These are phyloP conservation scores for Philaenus spumarius DNA, from an alignment of 1,140 invertebrate species.

Conservation along the genomic window DNA sequence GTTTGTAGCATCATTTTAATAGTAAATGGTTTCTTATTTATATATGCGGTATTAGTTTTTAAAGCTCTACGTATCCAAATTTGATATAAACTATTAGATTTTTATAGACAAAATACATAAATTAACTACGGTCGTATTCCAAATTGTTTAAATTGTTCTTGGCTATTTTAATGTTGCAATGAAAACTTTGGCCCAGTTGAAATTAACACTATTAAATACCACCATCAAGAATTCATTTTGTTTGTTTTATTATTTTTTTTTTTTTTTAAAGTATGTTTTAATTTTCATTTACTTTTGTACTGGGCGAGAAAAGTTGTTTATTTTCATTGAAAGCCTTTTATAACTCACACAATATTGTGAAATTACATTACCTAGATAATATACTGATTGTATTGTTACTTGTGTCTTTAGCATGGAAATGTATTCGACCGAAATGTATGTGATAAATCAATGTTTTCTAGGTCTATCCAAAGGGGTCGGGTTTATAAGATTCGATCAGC, in stretches of 20 bases:
- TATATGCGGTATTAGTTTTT: no score
- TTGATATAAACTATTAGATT: no score
- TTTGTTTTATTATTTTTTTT: constrained; percentile 3
- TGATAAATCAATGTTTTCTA: constrained; percentile 14
- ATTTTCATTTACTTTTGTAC: constrained; percentile 8
- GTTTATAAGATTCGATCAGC: constrained; percentile 98
- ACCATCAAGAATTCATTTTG: constrained; percentile 2
- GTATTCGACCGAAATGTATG: not conserved
- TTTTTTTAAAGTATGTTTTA: constrained; percentile 3
- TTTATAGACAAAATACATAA: no score
- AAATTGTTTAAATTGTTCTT: no score
- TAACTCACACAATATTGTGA: not conserved
- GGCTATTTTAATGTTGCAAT: no score
- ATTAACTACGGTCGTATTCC: no score
- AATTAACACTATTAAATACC: not conserved
- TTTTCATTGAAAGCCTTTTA: not conserved
- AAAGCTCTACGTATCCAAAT: no score
- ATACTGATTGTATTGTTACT: not conserved
- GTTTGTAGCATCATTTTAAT: no score
- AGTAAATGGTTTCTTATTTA: no score
- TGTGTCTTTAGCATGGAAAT: not conserved
- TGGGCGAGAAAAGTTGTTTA: not conserved
- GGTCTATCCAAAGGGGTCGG: constrained; percentile 90
- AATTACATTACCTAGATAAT: not conserved
- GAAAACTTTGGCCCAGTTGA: not conserved